Base-by-base conservation (phyloP, 2,797 vertebrate genomes). In the Botia almorhae region DNA sequence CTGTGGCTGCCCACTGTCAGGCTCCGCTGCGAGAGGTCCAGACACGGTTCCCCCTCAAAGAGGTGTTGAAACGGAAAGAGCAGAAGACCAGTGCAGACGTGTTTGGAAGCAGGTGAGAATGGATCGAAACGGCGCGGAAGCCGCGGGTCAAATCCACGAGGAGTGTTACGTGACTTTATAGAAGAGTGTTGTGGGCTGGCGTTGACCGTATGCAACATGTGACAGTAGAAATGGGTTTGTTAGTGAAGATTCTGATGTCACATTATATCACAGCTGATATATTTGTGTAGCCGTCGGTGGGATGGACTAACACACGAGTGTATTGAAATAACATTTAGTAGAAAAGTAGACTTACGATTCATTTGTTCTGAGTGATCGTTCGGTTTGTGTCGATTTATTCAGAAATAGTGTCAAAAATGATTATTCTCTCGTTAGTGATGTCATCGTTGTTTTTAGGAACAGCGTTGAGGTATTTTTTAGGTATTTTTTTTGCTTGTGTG, bases 51-150 rank as follows among this genome's bases (percentile, higher is more conserved):
- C 94, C 96, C 39, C 94, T 99, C 65, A 96, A 93, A 39, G 95
- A 95, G 87, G 95, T 93, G 82, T 83, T 90, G 88, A 97, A 96
- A 91, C 97, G 91, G 87, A 99, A 96, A 91, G 93, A 94, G 74
- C 92, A 92, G 39, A 95, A 94, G 87, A 97, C 96, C 21, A 96
- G 95, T 13, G 96, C 96, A 85, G 93, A 97, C 83, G 89, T 99
- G 83, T 99, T 98, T 91, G 94, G 95, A 85, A 94, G 94, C 85
- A 93, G 91, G 98, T 99, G 91, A 90, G 96, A 93, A 82, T 14
- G n/a, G n/a, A 68, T 43, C 23, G 5, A 26, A 56, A 76, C 67
- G 21, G 39, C 29, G 43, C 55, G 2, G 50, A 63, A 67, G 16
- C 7, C 39, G 36, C 0, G 8, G 6, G 4, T 39, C 19, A 67